phyloP scores from a whole-genome alignment of 1,140 invertebrate species.

The Schlechtendalia chinensis region DNA sequence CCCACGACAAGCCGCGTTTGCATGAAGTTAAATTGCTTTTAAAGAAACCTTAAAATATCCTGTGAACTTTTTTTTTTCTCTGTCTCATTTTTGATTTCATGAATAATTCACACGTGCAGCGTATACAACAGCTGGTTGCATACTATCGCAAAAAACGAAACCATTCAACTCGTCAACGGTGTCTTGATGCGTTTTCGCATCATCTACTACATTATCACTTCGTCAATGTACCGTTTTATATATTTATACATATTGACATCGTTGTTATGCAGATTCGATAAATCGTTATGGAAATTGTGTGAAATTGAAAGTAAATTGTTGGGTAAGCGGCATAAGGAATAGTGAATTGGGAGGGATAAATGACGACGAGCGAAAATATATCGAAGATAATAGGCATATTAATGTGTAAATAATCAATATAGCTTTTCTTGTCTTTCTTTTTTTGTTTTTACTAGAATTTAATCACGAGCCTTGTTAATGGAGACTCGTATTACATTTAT shows the following conservation, averaged over 20 bases:
- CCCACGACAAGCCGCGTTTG: neutral
- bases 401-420: no score
- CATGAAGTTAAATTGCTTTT: slow-evolving; percentile 22
- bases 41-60: slow-evolving; percentile 1
- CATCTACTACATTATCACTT: neutral
- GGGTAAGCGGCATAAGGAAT: neutral
- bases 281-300: neutral
- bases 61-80: neutral
- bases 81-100: slow-evolving; percentile 11
- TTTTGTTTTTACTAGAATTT: no score
- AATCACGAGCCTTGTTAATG: neutral
- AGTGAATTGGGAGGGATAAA: no score
- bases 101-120: neutral
- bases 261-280: neutral
- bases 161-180: neutral
- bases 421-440: no score
- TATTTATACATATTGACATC: neutral
- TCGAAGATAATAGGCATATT: no score
- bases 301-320: neutral
- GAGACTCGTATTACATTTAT: neutral
- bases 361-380: no score
- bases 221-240: neutral
- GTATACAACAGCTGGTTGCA: neutral
- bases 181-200: neutral
- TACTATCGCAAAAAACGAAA: neutral